Conservation (phyloP, 2,888 invertebrate genomes). For the Caenorhabditis becei region DNA sequence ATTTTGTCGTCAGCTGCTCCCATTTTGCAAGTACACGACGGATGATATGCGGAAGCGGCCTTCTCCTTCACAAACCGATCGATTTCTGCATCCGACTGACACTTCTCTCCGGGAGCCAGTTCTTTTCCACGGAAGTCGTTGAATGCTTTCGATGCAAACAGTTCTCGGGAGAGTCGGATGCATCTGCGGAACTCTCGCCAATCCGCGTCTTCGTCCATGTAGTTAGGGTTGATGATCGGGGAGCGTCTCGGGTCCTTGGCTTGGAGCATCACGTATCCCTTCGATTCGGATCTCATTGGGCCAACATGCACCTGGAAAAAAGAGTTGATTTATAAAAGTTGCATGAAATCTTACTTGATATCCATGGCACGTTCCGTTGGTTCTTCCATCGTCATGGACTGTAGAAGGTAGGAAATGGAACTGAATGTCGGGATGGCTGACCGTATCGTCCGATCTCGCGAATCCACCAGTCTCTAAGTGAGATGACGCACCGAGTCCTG, state of each 20-base stretch:
- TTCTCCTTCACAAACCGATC: constrained; percentile 76
- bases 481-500: constrained; percentile 83
- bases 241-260: constrained; percentile 88
- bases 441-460: constrained; percentile 81
- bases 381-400: constrained; percentile 84
- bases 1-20: constrained; percentile 83
- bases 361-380: constrained; percentile 83
- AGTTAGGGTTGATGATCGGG: constrained; percentile 93
- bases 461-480: constrained; percentile 84
- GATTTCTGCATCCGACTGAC: constrained; percentile 81
- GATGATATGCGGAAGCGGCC: constrained; percentile 87
- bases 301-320: constrained; percentile 83
- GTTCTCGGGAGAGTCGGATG: constrained; percentile 75
- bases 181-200: constrained; percentile 76
- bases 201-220: constrained; percentile 85
- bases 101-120: constrained; percentile 78
- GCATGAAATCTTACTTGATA: constrained; percentile 81
- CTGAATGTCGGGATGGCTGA: constrained; percentile 83
- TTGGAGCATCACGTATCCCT: constrained; percentile 89
- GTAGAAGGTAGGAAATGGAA: constrained; percentile 84
- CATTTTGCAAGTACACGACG: constrained; percentile 89
- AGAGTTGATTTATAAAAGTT: not conserved
- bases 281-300: constrained; percentile 89
- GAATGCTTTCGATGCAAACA: constrained; percentile 79
- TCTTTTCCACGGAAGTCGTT: constrained; percentile 81